Evolutionary conservation across 1,140 invertebrate species (phyloP), one percentile per base, ranked within the genome.

Genomic region (Scylla paramamosain): DNA sequence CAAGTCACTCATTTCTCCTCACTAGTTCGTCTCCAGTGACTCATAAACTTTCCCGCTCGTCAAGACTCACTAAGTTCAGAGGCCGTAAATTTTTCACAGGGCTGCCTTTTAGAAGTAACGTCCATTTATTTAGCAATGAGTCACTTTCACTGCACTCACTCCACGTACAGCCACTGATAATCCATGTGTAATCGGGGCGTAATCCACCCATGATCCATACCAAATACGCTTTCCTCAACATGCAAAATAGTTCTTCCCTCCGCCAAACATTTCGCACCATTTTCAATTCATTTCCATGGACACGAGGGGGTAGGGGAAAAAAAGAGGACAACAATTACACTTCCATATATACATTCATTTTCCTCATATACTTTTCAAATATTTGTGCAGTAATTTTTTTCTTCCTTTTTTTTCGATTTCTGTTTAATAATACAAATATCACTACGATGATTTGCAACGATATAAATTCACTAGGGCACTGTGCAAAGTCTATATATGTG

Each of bases 401-500:
- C 8, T 59, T 59, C 20, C 25, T 20, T n/a, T 20, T n/a, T 77
- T 20, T n/a, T 77, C 67, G 67, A 77, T 12, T n/a, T n/a, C 67
- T n/a, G 67, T 77, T n/a, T 77, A 7, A 77, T 77, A 77, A 77
- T 77, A 77, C 67, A 77, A 77, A 77, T 77, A n/a, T 77, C 67
- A 77, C 67, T 77, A 77, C 67, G n/a, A 77, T 77, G 20, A 77
- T 77, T 77, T 25, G 67, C 4, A 77, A 77, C 67, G 67, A 77
- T 77, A 77, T n/a, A 77, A 77, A 77, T 77, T 77, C 10, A 77
- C 67, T 77, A n/a, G 67, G 67, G 67, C 67, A 77, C 67, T 77
- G 67, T 77, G 67, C 67, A 77, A 77, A 77, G 12, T 77, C 67
- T 77, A 77, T 77, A 77, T 77, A 77, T 77, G n/a, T 77, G n/a